Evolutionary conservation across 2,888 invertebrate species (phyloP).

Genomic region (Eueremaeus valkanovi): DNA sequence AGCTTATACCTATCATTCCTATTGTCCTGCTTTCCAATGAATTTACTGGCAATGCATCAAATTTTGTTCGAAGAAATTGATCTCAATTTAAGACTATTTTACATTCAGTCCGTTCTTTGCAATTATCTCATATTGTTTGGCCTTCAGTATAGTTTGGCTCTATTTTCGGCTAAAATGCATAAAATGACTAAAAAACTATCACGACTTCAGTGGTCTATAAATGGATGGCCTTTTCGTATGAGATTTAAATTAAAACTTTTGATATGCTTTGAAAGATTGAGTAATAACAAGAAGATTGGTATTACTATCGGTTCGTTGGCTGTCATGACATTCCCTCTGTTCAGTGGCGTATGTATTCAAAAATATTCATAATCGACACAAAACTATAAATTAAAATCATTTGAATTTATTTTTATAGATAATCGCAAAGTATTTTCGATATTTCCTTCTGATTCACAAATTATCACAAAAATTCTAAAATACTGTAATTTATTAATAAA

Average conservation of each 20-base stretch:
- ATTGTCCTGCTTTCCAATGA: neutral
- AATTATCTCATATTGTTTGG: neutral
- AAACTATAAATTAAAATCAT: too few species aligned
- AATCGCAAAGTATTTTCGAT: too few species aligned
- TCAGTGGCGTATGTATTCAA: too few species aligned
- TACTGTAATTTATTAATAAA: too few species aligned
- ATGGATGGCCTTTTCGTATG: neutral
- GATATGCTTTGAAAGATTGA: neutral
- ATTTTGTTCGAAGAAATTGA: neutral
- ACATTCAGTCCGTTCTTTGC: too few species aligned
- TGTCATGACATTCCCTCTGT: constrained; percentile 7
- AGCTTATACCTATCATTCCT: neutral
- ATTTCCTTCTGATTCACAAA: too few species aligned
- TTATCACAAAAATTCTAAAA: too few species aligned
- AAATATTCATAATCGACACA: too few species aligned
- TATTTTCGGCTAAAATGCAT: neutral
- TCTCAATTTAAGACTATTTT: too few species aligned
- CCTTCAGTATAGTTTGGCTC: neutral
- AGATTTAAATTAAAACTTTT: neutral
- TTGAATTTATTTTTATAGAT: too few species aligned
- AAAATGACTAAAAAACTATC: neutral
- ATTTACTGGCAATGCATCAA: neutral
- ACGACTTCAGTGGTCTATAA: constrained; percentile 10
- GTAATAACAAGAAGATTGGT: neutral
- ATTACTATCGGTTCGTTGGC: neutral